Evolutionary conservation across 1,140 invertebrate genomes (phyloP).

Genomic region (Pararge aegeria): DNA sequence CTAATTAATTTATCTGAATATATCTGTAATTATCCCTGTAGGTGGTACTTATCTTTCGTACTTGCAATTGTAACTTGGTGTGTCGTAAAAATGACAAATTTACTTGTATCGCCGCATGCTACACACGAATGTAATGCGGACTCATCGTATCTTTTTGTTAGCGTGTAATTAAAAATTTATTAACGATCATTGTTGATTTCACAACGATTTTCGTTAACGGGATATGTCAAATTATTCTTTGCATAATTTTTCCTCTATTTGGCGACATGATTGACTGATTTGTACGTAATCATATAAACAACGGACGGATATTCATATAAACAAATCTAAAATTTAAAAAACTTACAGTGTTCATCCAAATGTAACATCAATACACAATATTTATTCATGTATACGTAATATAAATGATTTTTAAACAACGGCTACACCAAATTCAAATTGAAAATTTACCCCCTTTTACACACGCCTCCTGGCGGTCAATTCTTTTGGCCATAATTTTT

Average conservation of each 20-base stretch:
- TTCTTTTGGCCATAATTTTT: slow-evolving; percentile 48
- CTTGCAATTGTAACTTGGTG: slow-evolving; percentile 53
- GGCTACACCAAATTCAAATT: slow-evolving; percentile 54
- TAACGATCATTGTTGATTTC: slow-evolving; percentile 60
- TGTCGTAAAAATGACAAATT: slow-evolving; percentile 69
- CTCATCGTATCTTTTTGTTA: slow-evolving; percentile 62
- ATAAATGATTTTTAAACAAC: slow-evolving; percentile 20
- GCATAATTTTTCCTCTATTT: too few species aligned
- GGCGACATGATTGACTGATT: too few species aligned
- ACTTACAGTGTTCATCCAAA: too few species aligned
- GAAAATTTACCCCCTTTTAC: slow-evolving; percentile 72
- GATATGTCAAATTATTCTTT: neutral
- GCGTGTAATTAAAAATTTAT: slow-evolving; percentile 70
- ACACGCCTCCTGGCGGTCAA: slow-evolving; percentile 57
- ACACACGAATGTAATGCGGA: slow-evolving; percentile 63
- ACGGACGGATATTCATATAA: too few species aligned
- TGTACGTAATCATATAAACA: too few species aligned
- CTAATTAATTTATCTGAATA: slow-evolving; percentile 48
- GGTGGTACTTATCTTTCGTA: slow-evolving; percentile 43
- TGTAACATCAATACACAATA: slow-evolving; percentile 48
- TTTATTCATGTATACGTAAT: slow-evolving; percentile 48
- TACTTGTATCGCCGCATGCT: slow-evolving; percentile 58
- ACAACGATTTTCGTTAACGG: slow-evolving; percentile 12
- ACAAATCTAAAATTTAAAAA: too few species aligned
- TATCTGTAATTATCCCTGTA: slow-evolving; percentile 47